Percentiles rank a stretch among this genome's conserved stretches.
These are phyloP conservation scores for Holotrichia oblita DNA, from an alignment of 1,140 invertebrate genomes.

Conservation along the genomic window DNA sequence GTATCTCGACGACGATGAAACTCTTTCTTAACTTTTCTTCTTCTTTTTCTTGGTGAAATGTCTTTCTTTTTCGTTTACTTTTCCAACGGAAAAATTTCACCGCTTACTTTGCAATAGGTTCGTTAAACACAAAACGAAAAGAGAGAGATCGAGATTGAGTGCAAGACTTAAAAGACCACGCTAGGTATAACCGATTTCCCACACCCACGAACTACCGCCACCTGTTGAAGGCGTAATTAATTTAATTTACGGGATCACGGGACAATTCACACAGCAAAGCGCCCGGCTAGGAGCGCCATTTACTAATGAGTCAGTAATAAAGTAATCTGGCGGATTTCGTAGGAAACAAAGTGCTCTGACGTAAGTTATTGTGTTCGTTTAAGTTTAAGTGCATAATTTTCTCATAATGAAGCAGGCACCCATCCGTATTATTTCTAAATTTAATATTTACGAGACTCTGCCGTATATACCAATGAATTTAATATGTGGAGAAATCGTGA, in stretches of 20 bases:
- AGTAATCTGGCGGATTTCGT: slow-evolving; percentile 38
- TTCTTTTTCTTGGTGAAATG: not conserved
- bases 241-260: slow-evolving; percentile 56
- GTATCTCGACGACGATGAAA: slow-evolving; percentile 49
- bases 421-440: not conserved
- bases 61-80: slow-evolving; percentile 25
- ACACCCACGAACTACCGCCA: slow-evolving; percentile 48
- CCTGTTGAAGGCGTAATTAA: slow-evolving; percentile 57
- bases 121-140: not conserved
- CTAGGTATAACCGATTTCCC: slow-evolving; percentile 42
- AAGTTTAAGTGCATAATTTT: slow-evolving; percentile 2
- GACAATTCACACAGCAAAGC: slow-evolving; percentile 32
- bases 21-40: slow-evolving; percentile 43
- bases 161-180: slow-evolving; percentile 1
- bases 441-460: not conserved
- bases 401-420: not conserved
- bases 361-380: slow-evolving; percentile 21
- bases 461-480: not conserved
- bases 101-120: slow-evolving; percentile 10
- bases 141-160: slow-evolving; percentile 2
- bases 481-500: not conserved
- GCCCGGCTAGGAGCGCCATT: slow-evolving; percentile 18
- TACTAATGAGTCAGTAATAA: slow-evolving; percentile 44
- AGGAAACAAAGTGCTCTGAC: not conserved
- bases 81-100: slow-evolving; percentile 14